Evolutionary conservation across 2,113 vertebrate genomes (phyloP).

Genomic region (Eretmodus cyanostictus): DNA sequence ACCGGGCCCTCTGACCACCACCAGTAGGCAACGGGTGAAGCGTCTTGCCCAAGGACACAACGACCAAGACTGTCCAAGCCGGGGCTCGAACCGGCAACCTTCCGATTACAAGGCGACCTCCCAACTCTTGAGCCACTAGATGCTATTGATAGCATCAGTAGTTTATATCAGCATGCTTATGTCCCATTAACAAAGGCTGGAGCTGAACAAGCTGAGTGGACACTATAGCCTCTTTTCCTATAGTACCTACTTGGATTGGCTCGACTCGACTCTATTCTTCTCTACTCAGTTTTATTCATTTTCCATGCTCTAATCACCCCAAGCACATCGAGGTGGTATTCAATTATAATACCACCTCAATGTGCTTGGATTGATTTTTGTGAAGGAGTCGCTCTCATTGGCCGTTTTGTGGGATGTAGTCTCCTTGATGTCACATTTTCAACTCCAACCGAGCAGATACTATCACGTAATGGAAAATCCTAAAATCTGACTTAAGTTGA

Average conservation of each 20-base stretch:
- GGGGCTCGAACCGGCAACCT: background rate
- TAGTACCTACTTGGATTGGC: background rate
- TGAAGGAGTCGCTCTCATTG: background rate
- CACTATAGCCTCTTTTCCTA: background rate
- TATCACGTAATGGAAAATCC: background rate
- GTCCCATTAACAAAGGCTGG: background rate
- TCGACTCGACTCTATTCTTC: background rate
- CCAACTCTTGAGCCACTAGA: background rate
- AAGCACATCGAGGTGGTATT: background rate
- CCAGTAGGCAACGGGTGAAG: background rate
- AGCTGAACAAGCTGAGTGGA: background rate
- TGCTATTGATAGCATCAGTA: background rate
- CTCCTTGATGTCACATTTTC: background rate
- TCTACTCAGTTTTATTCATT: background rate
- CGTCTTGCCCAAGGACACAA: background rate
- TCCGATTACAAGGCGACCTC: accelerated
- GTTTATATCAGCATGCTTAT: background rate
- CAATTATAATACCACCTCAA: background rate
- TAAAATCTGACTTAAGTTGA: background rate
- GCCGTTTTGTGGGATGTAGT: background rate
- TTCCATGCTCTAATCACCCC: background rate
- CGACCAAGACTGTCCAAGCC: background rate
- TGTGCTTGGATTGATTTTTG: background rate
- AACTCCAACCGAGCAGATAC: background rate
- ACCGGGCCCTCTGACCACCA: background rate